These are phyloP conservation scores for Spheniscus mendiculus DNA, from an alignment of 2,113 vertebrate genomes.

Conservation along the genomic window DNA sequence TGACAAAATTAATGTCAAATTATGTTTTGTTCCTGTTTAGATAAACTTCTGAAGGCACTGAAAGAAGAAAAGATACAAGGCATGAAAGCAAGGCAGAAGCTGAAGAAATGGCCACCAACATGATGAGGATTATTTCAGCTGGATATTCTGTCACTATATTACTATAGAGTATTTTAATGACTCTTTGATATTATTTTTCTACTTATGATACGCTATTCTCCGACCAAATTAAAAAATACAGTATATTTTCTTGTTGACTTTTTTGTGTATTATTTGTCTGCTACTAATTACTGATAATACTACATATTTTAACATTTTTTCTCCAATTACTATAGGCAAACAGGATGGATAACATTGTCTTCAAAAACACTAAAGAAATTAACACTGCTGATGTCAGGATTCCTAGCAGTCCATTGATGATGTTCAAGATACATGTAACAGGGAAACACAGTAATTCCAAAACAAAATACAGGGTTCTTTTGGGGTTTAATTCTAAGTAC, in stretches of 20 bases:
- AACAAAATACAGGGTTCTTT: neutral
- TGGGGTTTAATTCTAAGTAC: neutral
- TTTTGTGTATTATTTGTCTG: neutral
- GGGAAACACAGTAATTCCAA: neutral
- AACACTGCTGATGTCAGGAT: neutral
- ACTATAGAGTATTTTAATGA: neutral
- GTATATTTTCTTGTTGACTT: conserved; percentile 19
- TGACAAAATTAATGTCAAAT: neutral
- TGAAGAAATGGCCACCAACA: conserved; percentile 44
- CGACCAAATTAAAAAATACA: conserved; percentile 30
- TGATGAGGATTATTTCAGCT: neutral
- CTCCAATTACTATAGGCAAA: neutral
- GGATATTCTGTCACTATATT: neutral
- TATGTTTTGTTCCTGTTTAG: conserved; percentile 58
- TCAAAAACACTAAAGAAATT: neutral
- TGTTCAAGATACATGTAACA: neutral
- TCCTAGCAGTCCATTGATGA: neutral
- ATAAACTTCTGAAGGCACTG: conserved; percentile 72
- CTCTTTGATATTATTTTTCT: neutral
- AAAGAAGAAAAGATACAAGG: conserved; percentile 75
- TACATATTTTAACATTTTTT: neutral
- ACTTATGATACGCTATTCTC: conserved; percentile 1
- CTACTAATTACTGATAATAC: neutral
- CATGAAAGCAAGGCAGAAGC: conserved; percentile 58
- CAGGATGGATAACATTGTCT: neutral